Conservation (phyloP, 2,113 vertebrate species). For the Columba janthina region DNA sequence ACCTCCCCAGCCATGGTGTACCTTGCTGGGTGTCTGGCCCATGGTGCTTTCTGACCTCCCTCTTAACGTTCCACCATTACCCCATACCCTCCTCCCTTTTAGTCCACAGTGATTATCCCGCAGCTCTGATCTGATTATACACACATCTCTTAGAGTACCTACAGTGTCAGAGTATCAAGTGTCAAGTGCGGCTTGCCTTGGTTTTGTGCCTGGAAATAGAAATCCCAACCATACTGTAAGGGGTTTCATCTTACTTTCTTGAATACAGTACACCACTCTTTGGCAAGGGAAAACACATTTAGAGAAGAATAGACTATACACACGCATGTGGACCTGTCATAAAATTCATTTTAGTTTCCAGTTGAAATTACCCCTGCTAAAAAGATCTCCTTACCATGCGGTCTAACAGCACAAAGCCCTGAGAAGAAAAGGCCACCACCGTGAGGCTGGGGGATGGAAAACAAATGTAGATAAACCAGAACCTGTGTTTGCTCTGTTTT, state of each 20-base stretch:
- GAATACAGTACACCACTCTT: background rate
- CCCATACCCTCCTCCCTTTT: background rate
- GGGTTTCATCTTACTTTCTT: slow-evolving; percentile 4
- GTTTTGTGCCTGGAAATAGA: slow-evolving; percentile 38
- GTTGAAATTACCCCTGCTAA: slow-evolving; percentile 8
- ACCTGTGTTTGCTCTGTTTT: background rate
- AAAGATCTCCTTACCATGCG: background rate
- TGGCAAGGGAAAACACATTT: slow-evolving; percentile 5
- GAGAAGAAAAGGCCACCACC: background rate
- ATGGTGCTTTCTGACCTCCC: background rate
- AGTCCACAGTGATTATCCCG: background rate
- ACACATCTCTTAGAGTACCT: background rate
- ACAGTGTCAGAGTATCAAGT: background rate
- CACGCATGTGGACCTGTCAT: background rate
- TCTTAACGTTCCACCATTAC: background rate
- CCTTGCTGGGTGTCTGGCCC: background rate
- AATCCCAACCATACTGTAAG: slow-evolving; percentile 36
- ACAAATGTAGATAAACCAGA: background rate
- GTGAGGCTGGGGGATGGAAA: background rate
- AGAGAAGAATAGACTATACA: slow-evolving; percentile 14
- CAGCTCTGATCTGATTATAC: background rate
- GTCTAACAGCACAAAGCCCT: background rate
- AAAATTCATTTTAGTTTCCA: slow-evolving; percentile 14
- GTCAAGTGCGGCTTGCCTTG: background rate
- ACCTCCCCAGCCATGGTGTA: background rate